Evolutionary conservation across 2,113 vertebrate genomes (phyloP), one percentile per base, ranked within the genome.

Genomic region (Tauraco erythrolophus): DNA sequence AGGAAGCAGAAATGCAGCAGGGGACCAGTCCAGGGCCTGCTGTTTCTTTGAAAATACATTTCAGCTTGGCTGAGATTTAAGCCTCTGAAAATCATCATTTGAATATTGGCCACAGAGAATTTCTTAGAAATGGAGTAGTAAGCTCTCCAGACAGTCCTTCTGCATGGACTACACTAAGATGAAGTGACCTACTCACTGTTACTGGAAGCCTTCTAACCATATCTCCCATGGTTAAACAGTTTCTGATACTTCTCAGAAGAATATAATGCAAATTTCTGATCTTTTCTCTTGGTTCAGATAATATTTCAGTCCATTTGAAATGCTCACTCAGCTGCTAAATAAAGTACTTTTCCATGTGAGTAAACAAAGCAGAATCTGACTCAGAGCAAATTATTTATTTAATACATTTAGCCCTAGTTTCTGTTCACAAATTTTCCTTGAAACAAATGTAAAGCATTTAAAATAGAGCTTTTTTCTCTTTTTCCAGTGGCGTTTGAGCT

Each of bases 301-400:
- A 37, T 62, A 84, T 86, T 86, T 96, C 48, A 62, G 31, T 66
- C 23, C 10, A 53, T 0, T 0, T 46, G 19, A 94, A 94, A 96
- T 89, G 61, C 46, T 93, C 61, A 75, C 14, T 95, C 91, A 76
- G 66, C 54, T 89, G 57, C 92, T 91, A 96, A 94, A 89, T 87
- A 87, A 95, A 87, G 57, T 65, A 58, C 50, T 94, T 94, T 89
- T 96, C 93, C 88, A 9, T 89, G 21, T 76, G 66, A 88, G 61
- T 83, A 96, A 93, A 94, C 66, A 77, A 13, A 64, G 43, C 48
- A 90, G 54, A 92, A 88, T 77, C 74, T 92, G 70, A 92, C 88
- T 90, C 88, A 88, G 60, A 89, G 61, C 53, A 95, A 93, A 96
- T 96, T 83, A 96, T 71, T 95, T 96, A 94, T 96, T 95, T 85